Evolutionary conservation across 2,888 invertebrate genomes (phyloP).

Genomic region (Epinotia brunnichana): DNA sequence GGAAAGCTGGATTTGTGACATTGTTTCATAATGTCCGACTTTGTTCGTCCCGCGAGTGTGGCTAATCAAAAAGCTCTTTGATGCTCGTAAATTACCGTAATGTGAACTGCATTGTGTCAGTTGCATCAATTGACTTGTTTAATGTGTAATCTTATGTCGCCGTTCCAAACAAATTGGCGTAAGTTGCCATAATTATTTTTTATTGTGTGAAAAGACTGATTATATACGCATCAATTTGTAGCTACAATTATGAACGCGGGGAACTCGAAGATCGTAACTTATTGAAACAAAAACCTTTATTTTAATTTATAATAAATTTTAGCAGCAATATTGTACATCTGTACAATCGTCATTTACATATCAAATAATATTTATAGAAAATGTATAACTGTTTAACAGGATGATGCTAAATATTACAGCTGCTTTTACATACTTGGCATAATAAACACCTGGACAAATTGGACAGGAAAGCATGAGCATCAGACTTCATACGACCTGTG

Average conservation of each 20-base stretch:
- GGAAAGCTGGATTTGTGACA: slow-evolving; percentile 28
- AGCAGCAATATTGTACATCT: no score
- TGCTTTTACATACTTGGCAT: slow-evolving; percentile 16
- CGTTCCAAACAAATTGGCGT: slow-evolving; percentile 25
- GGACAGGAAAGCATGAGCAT: neutral
- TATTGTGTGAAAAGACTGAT: slow-evolving; percentile 17
- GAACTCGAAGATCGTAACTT: neutral
- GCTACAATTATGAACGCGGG: neutral
- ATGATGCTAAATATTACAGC: neutral
- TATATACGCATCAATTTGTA: slow-evolving; percentile 11
- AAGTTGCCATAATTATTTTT: slow-evolving; percentile 8
- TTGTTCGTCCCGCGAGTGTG: slow-evolving; percentile 35
- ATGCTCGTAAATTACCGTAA: no score
- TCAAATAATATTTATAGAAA: neutral
- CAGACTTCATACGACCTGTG: neutral
- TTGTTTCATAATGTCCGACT: slow-evolving; percentile 40
- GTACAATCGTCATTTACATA: neutral
- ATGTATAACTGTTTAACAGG: neutral
- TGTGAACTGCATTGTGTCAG: slow-evolving; percentile 21
- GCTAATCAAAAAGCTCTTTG: slow-evolving; percentile 6
- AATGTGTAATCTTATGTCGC: slow-evolving; percentile 9
- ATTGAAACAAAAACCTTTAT: neutral
- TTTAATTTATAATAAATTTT: no score
- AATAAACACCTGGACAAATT: slow-evolving; percentile 5
- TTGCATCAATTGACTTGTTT: slow-evolving; percentile 17